phyloP scores from a whole-genome alignment of 2,888 invertebrate species.

The Tinea trinotella region DNA sequence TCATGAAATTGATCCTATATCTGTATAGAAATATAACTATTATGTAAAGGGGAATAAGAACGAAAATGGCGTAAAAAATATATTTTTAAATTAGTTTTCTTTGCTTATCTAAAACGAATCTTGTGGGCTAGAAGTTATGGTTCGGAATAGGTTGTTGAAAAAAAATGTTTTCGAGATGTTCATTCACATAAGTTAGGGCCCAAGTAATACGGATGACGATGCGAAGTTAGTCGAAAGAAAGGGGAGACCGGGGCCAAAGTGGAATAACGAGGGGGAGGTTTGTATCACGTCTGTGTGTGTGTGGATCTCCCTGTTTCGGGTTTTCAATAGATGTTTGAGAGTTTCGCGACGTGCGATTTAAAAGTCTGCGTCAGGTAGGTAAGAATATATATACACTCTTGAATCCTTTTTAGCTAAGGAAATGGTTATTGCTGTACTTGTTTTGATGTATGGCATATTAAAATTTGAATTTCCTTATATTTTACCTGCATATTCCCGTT shows the following conservation, averaged over 20 bases:
- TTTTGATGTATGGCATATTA: slow-evolving; percentile 12
- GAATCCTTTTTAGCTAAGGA: slow-evolving; percentile 11
- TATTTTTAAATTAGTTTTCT: slow-evolving; percentile 23
- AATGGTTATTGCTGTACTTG: slow-evolving; percentile 8
- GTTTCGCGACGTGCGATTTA: slow-evolving; percentile 53
- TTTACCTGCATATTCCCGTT: not conserved
- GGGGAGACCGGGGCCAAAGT: slow-evolving; percentile 52
- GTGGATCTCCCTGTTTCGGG: slow-evolving; percentile 50
- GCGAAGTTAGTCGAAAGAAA: slow-evolving; percentile 70
- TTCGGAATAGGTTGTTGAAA: not conserved
- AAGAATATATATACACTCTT: not conserved
- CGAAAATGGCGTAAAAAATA: slow-evolving; percentile 22
- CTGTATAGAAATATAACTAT: slow-evolving; percentile 29
- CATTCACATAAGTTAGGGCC: slow-evolving; percentile 67
- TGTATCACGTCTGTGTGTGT: slow-evolving; percentile 21
- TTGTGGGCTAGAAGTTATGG: not conserved
- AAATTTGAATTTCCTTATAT: not conserved
- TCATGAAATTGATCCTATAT: slow-evolving; percentile 62
- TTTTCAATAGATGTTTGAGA: slow-evolving; percentile 70
- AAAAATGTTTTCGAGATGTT: slow-evolving; percentile 25
- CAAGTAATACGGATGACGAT: slow-evolving; percentile 71
- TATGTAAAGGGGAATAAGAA: slow-evolving; percentile 21
- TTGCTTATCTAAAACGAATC: not conserved
- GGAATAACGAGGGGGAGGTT: slow-evolving; percentile 51
- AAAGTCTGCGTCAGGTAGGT: slow-evolving; percentile 50